Percentiles rank a stretch among this genome's conserved stretches.
phyloP scores from a whole-genome alignment of 2,888 invertebrate species.

The Pristionchus mayeri region DNA sequence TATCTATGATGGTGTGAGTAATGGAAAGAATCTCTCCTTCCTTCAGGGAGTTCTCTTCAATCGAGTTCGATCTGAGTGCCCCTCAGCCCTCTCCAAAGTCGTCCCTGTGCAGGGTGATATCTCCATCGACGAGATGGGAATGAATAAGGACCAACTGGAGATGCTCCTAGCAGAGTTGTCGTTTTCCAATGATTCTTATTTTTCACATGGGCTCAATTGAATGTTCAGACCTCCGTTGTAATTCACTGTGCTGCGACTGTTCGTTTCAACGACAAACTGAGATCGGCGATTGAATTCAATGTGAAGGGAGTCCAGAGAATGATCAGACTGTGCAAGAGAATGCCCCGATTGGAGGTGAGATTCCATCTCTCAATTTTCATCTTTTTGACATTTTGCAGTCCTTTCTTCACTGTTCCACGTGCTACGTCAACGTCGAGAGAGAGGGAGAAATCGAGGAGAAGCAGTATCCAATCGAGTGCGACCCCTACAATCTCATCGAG shows the following conservation, averaged over 20 bases:
- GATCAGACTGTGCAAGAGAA: constrained; percentile 85
- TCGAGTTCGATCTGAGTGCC: constrained; percentile 75
- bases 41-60: constrained; percentile 77
- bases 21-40: no score
- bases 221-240: constrained; percentile 83
- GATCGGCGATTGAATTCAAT: constrained; percentile 91
- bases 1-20: neutral
- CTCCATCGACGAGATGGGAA: constrained; percentile 77
- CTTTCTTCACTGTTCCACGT: constrained; percentile 87
- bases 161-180: constrained; percentile 82
- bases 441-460: constrained; percentile 84
- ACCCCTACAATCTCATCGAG: constrained; percentile 79
- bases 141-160: constrained; percentile 80
- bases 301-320: constrained; percentile 88
- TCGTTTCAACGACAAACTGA: constrained; percentile 88
- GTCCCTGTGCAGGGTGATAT: constrained; percentile 78
- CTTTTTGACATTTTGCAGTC: constrained; percentile 65
- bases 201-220: neutral
- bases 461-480: constrained; percentile 81
- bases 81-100: constrained; percentile 77
- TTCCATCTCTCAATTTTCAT: neutral
- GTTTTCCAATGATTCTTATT: neutral
- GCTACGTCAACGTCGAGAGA: constrained; percentile 88
- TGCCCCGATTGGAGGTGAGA: constrained; percentile 82
- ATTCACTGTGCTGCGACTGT: constrained; percentile 95